These are phyloP conservation scores for Strigamia transsilvanica DNA, from an alignment of 2,888 invertebrate genomes.

Conservation along the genomic window DNA sequence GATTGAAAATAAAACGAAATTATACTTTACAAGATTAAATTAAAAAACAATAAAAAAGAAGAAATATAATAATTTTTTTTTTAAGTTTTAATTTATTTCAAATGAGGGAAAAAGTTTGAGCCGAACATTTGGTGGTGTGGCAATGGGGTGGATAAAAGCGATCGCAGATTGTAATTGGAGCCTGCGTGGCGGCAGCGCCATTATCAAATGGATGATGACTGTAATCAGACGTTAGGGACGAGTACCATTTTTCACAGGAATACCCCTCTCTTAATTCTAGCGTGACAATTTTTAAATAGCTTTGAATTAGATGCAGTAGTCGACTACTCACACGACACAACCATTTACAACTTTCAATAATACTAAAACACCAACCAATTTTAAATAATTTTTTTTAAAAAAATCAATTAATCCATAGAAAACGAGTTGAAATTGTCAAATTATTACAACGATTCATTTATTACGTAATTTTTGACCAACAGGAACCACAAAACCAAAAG, in stretches of 20 bases:
- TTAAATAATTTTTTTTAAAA: background rate
- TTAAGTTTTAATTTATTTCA: no score
- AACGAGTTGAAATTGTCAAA: background rate
- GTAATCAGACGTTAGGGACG: constrained; percentile 43
- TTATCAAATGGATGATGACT: constrained; percentile 48
- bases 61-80: no score
- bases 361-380: background rate
- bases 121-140: background rate
- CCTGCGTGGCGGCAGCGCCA: constrained; percentile 41
- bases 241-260: constrained; percentile 43
- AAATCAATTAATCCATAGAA: background rate
- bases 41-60: no score
- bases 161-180: constrained; percentile 33
- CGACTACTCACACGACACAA: background rate
- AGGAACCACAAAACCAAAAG: background rate
- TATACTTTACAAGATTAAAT: no score
- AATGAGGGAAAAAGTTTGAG: background rate
- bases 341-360: background rate
- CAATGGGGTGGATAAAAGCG: constrained; percentile 16
- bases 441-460: background rate
- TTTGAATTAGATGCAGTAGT: background rate
- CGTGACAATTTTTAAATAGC: constrained; percentile 34
- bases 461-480: constrained; percentile 3
- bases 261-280: constrained; percentile 43
- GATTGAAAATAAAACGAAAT: no score